Evolutionary conservation across 2,888 invertebrate species (phyloP).

Genomic region (Agonopterix subpropinquella): DNA sequence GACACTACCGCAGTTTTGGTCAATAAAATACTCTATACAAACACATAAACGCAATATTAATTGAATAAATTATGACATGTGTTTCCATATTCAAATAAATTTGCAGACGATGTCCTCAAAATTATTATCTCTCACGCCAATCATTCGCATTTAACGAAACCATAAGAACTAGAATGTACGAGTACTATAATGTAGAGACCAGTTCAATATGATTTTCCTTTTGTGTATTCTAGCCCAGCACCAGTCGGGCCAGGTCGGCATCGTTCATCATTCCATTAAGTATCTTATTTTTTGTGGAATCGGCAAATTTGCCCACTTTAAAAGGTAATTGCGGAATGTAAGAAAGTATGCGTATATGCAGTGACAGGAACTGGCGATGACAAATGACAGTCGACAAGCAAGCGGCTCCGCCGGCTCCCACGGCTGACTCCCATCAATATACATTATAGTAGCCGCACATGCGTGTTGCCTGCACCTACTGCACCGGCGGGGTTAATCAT

Average conservation of each 20-base stretch:
- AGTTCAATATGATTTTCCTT: constrained; percentile 9
- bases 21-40: constrained; percentile 17
- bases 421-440: constrained; percentile 56
- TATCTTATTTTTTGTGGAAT: constrained; percentile 36
- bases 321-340: constrained; percentile 65
- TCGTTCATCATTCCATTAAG: constrained; percentile 42
- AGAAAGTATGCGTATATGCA: constrained; percentile 56
- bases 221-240: constrained; percentile 2
- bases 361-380: constrained; percentile 65
- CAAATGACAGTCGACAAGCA: constrained; percentile 52
- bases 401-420: constrained; percentile 43
- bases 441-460: constrained; percentile 35
- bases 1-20: constrained; percentile 30
- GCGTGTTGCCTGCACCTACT: background rate
- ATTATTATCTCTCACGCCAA: background rate
- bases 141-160: background rate
- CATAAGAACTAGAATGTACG: background rate
- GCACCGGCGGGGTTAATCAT: constrained; percentile 8
- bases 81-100: constrained; percentile 6
- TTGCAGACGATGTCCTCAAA: background rate
- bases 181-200: constrained; percentile 13
- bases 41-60: constrained; percentile 17
- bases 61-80: constrained; percentile 23
- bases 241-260: constrained; percentile 26
- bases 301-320: constrained; percentile 55